Percentiles rank a stretch among this genome's conserved stretches.
Conservation (phyloP, 2,888 invertebrate genomes). For the Abscondita cerata region DNA sequence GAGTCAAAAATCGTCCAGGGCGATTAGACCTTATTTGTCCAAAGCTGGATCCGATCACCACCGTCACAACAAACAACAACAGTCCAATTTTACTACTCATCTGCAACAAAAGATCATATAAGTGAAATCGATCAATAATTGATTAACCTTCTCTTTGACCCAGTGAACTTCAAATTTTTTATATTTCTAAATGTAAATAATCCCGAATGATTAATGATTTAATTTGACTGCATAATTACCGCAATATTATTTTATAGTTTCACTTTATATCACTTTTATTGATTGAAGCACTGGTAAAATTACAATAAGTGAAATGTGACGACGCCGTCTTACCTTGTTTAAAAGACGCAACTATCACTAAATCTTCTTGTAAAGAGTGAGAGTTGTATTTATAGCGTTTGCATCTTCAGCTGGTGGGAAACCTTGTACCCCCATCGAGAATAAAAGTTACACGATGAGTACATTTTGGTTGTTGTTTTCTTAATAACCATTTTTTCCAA, state of each 20-base stretch:
- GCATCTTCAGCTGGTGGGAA: constrained; percentile 31
- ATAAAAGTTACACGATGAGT: too few relatives aligned
- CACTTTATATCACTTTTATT: background rate
- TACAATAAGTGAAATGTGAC: background rate
- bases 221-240: background rate
- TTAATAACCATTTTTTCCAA: too few relatives aligned
- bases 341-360: constrained; percentile 29
- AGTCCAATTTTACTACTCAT: constrained; percentile 74
- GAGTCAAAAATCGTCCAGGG: constrained; percentile 83
- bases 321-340: constrained; percentile 7
- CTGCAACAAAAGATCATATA: constrained; percentile 47
- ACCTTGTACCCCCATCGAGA: constrained; percentile 14
- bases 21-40: constrained; percentile 68
- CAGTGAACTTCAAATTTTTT: constrained; percentile 29
- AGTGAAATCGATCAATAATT: constrained; percentile 29
- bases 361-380: constrained; percentile 31
- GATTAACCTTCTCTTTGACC: constrained; percentile 34
- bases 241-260: background rate
- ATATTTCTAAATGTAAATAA: constrained; percentile 20
- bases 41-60: constrained; percentile 62
- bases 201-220: too few relatives aligned
- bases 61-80: constrained; percentile 67
- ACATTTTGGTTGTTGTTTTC: too few relatives aligned
- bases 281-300: background rate
- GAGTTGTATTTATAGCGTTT: constrained; percentile 34